Evolutionary conservation across 1,140 invertebrate genomes (phyloP), one percentile per base, ranked within the genome.

Genomic region (Whitmania pigra): DNA sequence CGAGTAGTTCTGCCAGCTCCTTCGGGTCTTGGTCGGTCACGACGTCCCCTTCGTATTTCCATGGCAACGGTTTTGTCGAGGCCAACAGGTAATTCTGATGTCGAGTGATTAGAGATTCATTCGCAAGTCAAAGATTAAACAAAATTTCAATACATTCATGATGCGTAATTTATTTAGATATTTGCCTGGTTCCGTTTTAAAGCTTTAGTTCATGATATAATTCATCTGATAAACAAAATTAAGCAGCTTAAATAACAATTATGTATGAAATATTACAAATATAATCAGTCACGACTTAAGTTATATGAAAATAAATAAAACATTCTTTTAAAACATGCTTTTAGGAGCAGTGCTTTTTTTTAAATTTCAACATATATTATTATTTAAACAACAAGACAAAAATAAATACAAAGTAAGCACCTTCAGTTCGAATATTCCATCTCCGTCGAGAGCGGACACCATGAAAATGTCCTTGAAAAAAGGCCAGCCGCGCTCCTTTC

Each of bases 391-490:
- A 11, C 43, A 13, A 49, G 43, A 49, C 43, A 49, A 49, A 5
- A n/a, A 85, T n/a, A n/a, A n/a, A n/a, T n/a, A n/a, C n/a, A n/a
- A n/a, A n/a, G 80, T 68, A 31, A 76, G 82, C 84, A 91, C 89
- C 81, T 87, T 87, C 25, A 94, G 81, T 76, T 89, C 87, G 29
- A 86, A 82, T 53, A 93, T 79, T n/a, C 92, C 92, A 82, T 88
- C 87, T 63, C 87, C 87, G 67, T 86, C 87, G 49, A 93, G 78
- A 0, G 92, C 89, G 27, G 93, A 95, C 15, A 94, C 84, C 84
- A 95, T 88, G 78, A 97, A 97, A 27, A 96, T 87, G 78, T 90
- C 87, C 18, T 85, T 83, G 78, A 96, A 96, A 74, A 88, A 78
- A 60, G 87, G 87, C 87, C 89, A 93, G 6, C 87, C 87, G 29